Percentiles rank a stretch among this genome's conserved stretches.
Conservation (phyloP, 2,797 vertebrate species). For the Pyrrhura leucotis region DNA sequence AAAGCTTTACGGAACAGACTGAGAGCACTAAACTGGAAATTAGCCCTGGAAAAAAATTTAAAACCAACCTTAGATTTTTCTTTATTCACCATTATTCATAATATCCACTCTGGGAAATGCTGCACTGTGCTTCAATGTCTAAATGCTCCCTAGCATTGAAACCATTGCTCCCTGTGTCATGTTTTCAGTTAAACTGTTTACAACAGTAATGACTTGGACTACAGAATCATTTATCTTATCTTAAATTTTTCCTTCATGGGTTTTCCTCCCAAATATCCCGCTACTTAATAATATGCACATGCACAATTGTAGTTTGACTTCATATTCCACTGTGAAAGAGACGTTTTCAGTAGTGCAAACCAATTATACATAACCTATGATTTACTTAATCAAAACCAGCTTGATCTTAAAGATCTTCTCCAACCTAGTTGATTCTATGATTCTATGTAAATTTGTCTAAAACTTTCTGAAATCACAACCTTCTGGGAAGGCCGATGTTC, state of each 20-base stretch:
- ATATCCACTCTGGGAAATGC: neutral
- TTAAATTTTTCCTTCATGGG: neutral
- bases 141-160: neutral
- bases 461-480: neutral
- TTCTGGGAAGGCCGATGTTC: neutral
- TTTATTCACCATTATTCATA: neutral
- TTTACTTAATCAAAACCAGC: neutral
- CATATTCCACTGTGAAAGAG: neutral
- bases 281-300: neutral
- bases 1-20: neutral
- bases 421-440: neutral
- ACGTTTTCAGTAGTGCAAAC: neutral
- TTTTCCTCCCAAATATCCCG: neutral
- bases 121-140: neutral
- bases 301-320: neutral
- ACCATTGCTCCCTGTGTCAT: accelerated
- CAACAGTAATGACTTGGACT: neutral
- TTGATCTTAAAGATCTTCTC: neutral
- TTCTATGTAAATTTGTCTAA: neutral
- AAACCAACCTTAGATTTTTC: neutral
- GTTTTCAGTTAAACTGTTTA: neutral
- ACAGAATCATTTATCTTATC: neutral
- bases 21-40: neutral
- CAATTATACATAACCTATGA: neutral
- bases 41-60: neutral